Conservation (phyloP, 2,888 invertebrate genomes). For the Gryllus longicercus region DNA sequence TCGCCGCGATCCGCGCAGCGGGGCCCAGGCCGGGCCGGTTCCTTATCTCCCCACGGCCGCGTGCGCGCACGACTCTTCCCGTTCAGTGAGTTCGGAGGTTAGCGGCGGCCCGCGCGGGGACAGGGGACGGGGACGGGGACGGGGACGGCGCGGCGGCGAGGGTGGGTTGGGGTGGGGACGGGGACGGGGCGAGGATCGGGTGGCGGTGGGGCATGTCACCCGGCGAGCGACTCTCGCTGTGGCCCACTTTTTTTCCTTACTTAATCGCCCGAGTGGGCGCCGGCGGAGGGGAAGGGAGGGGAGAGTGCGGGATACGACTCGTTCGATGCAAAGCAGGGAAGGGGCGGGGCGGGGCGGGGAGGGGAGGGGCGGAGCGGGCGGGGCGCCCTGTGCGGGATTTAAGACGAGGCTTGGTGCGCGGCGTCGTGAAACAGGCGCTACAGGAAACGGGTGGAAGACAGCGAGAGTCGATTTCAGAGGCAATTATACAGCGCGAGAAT, state of each 20-base stretch:
- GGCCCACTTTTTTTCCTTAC: conserved; percentile 9
- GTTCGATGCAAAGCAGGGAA: background rate
- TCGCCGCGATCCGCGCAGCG: background rate
- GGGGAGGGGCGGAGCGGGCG: no score
- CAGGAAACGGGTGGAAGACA: no score
- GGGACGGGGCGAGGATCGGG: background rate
- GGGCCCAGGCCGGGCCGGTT: background rate
- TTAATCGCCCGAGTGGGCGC: background rate
- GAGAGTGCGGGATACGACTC: background rate
- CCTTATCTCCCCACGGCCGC: background rate
- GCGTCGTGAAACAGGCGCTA: no score
- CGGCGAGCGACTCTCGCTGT: background rate
- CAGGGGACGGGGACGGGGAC: background rate
- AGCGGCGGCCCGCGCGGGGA: background rate
- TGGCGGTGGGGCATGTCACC: no score
- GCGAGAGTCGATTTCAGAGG: no score
- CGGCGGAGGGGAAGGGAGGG: background rate
- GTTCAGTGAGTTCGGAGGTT: conserved; percentile 1
- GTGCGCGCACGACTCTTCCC: background rate
- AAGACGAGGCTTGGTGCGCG: no score
- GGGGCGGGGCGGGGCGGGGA: no score
- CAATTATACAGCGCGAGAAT: no score
- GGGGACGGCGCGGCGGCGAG: background rate
- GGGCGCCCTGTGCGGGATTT: no score
- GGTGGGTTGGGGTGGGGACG: background rate